Evolutionary conservation across 2,797 vertebrate genomes (phyloP).

Genomic region (Pangasius mekongensis): DNA sequence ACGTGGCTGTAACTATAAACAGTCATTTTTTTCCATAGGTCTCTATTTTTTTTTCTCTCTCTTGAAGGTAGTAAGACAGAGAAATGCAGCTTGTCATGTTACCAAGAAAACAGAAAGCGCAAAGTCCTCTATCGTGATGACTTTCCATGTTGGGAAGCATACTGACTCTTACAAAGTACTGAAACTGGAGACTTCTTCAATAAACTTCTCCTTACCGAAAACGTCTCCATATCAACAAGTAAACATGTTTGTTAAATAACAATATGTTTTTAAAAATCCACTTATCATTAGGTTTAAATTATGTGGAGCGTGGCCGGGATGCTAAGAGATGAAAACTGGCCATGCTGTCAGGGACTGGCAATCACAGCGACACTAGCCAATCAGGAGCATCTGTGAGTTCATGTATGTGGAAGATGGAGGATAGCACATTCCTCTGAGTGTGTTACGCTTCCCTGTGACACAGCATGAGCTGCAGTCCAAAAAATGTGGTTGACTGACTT

Average conservation of each 20-base stretch:
- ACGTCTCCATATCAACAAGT: neutral
- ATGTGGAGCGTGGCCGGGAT: neutral
- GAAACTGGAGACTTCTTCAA: neutral
- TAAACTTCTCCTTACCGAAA: neutral
- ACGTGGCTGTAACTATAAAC: neutral
- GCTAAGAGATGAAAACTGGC: neutral
- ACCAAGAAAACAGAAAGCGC: no score
- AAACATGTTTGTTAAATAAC: neutral
- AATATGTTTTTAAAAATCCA: neutral
- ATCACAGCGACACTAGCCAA: neutral
- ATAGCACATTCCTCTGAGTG: neutral
- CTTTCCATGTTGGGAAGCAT: neutral
- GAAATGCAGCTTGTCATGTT: neutral
- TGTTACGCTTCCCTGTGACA: neutral
- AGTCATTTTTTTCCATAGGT: neutral
- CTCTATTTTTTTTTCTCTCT: neutral
- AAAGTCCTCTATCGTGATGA: neutral
- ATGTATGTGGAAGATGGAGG: neutral
- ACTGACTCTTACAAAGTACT: neutral
- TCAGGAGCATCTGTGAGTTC: neutral
- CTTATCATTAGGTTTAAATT: neutral
- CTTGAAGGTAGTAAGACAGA: neutral
- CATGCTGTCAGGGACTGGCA: neutral
- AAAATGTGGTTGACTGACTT: neutral
- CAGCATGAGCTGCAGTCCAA: neutral